Evolutionary conservation across 2,888 invertebrate genomes (phyloP), one percentile per base, ranked within the genome.

Genomic region (Cremastinae sp.): DNA sequence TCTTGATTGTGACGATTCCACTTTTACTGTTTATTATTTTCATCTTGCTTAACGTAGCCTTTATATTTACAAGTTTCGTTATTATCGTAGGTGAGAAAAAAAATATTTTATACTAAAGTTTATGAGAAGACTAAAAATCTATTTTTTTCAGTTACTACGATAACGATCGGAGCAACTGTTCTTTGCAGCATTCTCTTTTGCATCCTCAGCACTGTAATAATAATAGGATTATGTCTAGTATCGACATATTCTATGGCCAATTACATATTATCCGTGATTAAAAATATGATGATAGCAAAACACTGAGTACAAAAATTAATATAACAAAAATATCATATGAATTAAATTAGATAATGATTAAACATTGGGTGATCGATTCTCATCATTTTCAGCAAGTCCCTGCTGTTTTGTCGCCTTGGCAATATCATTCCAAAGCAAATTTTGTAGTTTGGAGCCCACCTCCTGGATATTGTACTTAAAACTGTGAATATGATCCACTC

Each of bases 401-500:
- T 5, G 47, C 12, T 41, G 34, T 34, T 59, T 22, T n/a, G 78
- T 77, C 10, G 82, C 83, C 16, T 54, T 70, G 5, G 74, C 47
- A 66, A 86, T 82, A 71, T 84, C 83, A 34, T 79, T 65, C 86
- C 86, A 86, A 16, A 85, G 49, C 41, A 78, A 68, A 47, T 81
- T 75, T 49, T 66, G 64, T 22, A 84, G 12, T 18, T 78, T 64
- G 47, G 74, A 54, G 41, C 56, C 71, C 8, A 78, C 74, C 28
- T 74, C 58, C 7, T 80, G 64, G 22, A 53, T 59, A 43, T 79
- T 72, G 51, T 79, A 84, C 22, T 22, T 79, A 69, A 86, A 84
- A 10, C 80, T 74, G 41, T 82, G 79, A 10, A 85, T 65, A 47
- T 82, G 84, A n/a, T 82, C 78, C 10, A 64, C 75, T 47, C 79